Evolutionary conservation across 2,797 vertebrate species (phyloP).

Genomic region (Glossophaga mutica): DNA sequence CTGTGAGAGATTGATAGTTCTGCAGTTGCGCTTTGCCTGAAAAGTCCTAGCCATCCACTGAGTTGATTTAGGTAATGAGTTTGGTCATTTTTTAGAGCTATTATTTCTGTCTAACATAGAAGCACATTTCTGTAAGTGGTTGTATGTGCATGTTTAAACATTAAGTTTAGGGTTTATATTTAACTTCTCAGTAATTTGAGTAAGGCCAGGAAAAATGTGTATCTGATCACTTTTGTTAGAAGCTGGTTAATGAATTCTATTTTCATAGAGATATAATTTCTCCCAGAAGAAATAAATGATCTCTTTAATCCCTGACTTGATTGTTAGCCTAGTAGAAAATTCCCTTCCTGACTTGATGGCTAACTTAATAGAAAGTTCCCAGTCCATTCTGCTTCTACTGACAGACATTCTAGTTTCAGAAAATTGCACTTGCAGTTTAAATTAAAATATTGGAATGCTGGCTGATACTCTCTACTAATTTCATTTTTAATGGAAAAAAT

Average conservation of each 20-base stretch:
- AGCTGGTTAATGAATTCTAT: background rate
- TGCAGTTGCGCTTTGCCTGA: background rate
- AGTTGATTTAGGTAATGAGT: background rate
- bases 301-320: background rate
- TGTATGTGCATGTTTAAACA: background rate
- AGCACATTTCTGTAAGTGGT: background rate
- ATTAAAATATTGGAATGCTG: conserved; percentile 10
- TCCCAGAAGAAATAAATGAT: conserved; percentile 37
- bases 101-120: background rate
- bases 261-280: background rate
- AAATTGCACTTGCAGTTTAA: background rate
- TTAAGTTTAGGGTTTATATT: background rate
- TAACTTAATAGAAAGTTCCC: background rate
- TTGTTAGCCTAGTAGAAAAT: background rate
- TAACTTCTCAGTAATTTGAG: background rate
- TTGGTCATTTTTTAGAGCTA: background rate
- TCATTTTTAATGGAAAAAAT: conserved; percentile 47
- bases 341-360: background rate
- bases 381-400: background rate
- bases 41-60: background rate
- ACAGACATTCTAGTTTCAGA: background rate
- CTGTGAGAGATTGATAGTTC: background rate
- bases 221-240: background rate
- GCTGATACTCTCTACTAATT: conserved; percentile 18
- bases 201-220: background rate